These are phyloP conservation scores for Dermochelys coriacea DNA, from an alignment of 2,797 vertebrate genomes.

Conservation along the genomic window DNA sequence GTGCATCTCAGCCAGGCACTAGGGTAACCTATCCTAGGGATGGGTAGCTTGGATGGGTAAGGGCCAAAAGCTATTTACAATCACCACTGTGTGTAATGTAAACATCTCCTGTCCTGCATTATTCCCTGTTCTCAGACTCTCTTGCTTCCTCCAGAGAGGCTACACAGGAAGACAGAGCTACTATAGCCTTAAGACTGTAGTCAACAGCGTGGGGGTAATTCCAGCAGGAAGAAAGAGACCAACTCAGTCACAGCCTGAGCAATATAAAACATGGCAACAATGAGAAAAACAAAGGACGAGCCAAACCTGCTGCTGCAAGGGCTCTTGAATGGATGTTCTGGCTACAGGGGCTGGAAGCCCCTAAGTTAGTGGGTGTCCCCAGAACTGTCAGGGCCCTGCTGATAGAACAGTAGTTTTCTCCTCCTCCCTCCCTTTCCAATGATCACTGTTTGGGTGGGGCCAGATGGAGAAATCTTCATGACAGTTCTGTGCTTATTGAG, in stretches of 20 bases:
- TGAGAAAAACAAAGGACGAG: neutral
- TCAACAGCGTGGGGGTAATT: neutral
- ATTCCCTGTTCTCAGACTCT: neutral
- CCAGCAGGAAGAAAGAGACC: neutral
- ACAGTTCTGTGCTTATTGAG: neutral
- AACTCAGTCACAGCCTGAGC: neutral
- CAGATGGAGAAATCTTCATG: neutral
- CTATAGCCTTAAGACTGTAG: neutral
- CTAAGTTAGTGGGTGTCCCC: neutral
- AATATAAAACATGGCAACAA: slow-evolving; percentile 17
- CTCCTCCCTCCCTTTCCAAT: neutral
- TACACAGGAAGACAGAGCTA: slow-evolving; percentile 7
- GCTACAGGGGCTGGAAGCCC: neutral
- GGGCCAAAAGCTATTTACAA: neutral
- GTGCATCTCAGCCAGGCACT: neutral
- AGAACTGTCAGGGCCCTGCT: neutral
- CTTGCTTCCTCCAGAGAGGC: neutral
- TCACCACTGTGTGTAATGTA: fast-evolving
- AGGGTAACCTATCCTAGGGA: fast-evolving
- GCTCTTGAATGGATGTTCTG: neutral
- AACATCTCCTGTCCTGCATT: neutral
- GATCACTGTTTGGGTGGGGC: neutral
- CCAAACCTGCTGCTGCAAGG: neutral
- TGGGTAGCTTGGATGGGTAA: neutral
- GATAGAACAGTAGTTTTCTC: neutral